A percentile compares a stretch with the other conserved stretches of the same genome.
phyloP scores from a whole-genome alignment of 2,888 invertebrate species.

The Diogma glabrata region DNA sequence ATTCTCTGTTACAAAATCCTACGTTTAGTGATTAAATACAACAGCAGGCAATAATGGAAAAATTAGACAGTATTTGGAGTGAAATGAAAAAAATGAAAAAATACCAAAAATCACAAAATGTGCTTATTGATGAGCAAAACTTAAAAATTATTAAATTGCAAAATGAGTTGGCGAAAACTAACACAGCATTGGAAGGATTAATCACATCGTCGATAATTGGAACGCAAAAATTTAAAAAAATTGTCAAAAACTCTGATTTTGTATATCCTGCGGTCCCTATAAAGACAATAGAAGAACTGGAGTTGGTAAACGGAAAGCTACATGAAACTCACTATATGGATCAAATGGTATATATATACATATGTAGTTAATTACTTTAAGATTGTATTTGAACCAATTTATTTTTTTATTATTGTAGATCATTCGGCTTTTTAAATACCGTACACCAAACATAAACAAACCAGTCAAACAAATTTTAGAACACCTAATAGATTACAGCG shows the following conservation, averaged over 20 bases:
- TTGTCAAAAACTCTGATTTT: neutral
- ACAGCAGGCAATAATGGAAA: neutral
- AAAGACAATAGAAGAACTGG: neutral
- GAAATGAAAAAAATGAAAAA: neutral
- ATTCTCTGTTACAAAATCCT: too few relatives aligned
- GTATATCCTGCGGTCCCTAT: neutral
- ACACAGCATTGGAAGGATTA: neutral
- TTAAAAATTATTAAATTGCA: neutral
- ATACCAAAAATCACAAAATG: neutral
- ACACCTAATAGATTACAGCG: neutral
- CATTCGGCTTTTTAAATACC: neutral
- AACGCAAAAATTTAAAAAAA: neutral
- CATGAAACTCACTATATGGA: neutral
- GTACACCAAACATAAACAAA: neutral
- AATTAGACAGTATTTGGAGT: neutral
- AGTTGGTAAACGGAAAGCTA: neutral
- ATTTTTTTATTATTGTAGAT: neutral
- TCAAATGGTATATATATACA: neutral
- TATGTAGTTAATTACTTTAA: too few relatives aligned
- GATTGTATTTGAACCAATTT: neutral
- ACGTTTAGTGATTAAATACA: too few relatives aligned
- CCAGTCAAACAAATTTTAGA: neutral
- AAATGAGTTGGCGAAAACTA: neutral
- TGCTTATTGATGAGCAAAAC: neutral
- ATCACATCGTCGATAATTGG: neutral